Evolutionary conservation across 1,140 invertebrate species (phyloP).

Genomic region (Eumaeus atala): DNA sequence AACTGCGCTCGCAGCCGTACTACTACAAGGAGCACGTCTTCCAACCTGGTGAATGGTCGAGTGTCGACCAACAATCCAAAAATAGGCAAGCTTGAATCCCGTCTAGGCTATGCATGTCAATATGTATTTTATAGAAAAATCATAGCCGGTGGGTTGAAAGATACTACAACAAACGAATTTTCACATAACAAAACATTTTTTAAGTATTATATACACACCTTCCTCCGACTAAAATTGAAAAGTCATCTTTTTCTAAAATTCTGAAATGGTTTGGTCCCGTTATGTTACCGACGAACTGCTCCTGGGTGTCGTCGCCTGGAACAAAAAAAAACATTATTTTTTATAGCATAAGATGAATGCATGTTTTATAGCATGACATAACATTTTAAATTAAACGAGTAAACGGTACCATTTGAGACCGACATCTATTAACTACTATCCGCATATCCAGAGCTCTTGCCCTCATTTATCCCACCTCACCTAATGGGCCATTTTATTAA

Average conservation of each 20-base stretch:
- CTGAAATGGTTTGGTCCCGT: constrained; percentile 65
- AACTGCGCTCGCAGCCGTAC: no score
- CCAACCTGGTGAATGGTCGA: no score
- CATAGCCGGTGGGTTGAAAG: background rate
- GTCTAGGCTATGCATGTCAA: background rate
- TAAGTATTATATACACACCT: constrained; percentile 42
- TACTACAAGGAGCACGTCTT: no score
- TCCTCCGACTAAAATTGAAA: constrained; percentile 67
- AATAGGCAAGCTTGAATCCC: no score
- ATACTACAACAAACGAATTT: constrained; percentile 2
- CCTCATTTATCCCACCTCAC: no score
- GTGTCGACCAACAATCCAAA: no score
- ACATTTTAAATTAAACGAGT: no score
- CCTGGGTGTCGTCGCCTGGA: constrained; percentile 67
- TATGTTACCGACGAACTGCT: constrained; percentile 65
- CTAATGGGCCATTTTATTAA: no score
- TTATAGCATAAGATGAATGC: background rate
- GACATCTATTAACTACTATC: no score
- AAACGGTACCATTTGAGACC: no score
- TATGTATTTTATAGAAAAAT: constrained; percentile 1
- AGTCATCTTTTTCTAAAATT: constrained; percentile 69
- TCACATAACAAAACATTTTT: background rate
- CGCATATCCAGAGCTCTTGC: no score
- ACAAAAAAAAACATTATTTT: constrained; percentile 27
- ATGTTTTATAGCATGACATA: no score